Conservation (phyloP, 2,888 invertebrate genomes). For the Heteromyza rotundicornis region DNA sequence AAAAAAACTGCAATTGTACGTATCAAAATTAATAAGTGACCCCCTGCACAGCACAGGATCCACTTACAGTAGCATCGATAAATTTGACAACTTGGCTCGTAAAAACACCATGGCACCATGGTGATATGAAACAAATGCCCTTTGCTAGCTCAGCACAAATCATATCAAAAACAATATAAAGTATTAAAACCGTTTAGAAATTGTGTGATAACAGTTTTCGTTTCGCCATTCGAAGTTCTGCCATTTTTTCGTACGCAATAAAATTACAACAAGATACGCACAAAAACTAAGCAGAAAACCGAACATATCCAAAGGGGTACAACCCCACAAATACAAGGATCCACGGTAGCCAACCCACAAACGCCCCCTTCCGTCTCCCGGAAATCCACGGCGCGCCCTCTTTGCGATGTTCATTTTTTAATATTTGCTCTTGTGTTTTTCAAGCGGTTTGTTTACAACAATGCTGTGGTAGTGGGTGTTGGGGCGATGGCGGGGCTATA, state of each 20-base stretch:
- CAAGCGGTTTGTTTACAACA: slow-evolving; percentile 20
- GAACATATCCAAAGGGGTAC: neutral
- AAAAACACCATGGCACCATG: slow-evolving; percentile 20
- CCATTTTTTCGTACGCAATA: neutral
- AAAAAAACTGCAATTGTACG: too few species aligned
- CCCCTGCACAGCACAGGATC: too few species aligned
- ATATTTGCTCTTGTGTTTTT: slow-evolving; percentile 10
- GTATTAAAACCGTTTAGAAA: slow-evolving; percentile 25
- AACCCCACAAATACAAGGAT: neutral
- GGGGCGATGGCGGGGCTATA: neutral
- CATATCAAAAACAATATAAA: slow-evolving; percentile 11
- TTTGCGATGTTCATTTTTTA: slow-evolving; percentile 10
- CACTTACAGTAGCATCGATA: too few species aligned
- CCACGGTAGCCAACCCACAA: too few species aligned
- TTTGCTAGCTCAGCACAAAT: neutral
- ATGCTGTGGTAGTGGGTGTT: neutral
- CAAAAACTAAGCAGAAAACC: neutral
- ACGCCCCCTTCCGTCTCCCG: too few species aligned
- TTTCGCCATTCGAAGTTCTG: neutral
- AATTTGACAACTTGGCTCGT: slow-evolving; percentile 21
- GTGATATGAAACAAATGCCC: neutral
- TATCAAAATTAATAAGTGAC: too few species aligned
- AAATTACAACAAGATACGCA: neutral
- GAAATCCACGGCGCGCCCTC: neutral
- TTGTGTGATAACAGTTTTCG: slow-evolving; percentile 21